These are phyloP conservation scores for Tautogolabrus adspersus DNA, from an alignment of 2,113 vertebrate species.

Conservation along the genomic window DNA sequence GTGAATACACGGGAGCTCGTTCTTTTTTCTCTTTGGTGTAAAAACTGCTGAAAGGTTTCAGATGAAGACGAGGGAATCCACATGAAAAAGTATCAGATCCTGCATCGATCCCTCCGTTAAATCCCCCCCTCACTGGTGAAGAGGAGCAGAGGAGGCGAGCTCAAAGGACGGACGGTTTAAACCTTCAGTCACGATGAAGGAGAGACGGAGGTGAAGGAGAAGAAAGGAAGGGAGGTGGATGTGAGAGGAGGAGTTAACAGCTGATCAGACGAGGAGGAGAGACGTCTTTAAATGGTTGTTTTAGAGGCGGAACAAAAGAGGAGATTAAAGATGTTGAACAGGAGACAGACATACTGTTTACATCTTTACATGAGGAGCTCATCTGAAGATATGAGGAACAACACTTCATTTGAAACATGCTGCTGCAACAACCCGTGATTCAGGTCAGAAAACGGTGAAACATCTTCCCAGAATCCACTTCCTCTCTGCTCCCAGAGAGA, in stretches of 20 bases:
- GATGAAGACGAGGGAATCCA: background rate
- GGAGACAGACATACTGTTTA: too few relatives aligned
- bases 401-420: too few relatives aligned
- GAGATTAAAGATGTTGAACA: background rate
- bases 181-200: background rate
- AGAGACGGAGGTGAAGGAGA: constrained; percentile 17
- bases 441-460: too few relatives aligned
- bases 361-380: too few relatives aligned
- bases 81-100: constrained; percentile 18
- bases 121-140: constrained; percentile 34
- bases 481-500: too few relatives aligned
- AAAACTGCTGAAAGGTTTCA: background rate
- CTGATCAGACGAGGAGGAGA: constrained; percentile 10
- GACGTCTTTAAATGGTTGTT: background rate
- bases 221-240: background rate
- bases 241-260: constrained; percentile 15
- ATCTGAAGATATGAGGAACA: too few relatives aligned
- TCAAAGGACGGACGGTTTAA: constrained; percentile 34
- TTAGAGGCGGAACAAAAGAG: constrained; percentile 1
- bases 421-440: too few relatives aligned
- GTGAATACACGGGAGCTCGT: background rate
- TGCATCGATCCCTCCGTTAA: constrained; percentile 36
- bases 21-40: too few relatives aligned
- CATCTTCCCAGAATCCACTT: too few relatives aligned
- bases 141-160: constrained; percentile 19